Evolutionary conservation across 2,888 invertebrate genomes (phyloP).

Genomic region (Polia nebulosa): DNA sequence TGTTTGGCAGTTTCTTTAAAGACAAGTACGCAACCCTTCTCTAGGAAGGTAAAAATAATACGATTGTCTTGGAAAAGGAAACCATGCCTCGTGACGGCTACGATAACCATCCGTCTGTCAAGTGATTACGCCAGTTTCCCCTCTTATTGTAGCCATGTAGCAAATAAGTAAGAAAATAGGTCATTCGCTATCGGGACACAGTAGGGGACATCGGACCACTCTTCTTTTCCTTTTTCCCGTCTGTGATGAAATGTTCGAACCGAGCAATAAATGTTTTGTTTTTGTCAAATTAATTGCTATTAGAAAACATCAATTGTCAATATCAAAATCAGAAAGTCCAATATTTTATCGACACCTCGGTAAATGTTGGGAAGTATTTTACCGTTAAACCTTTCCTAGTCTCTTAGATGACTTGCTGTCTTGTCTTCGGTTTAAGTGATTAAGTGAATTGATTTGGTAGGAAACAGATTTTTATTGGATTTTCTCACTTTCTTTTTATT

Average conservation of each 20-base stretch:
- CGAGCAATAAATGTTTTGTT: conserved; percentile 11
- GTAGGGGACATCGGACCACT: background rate
- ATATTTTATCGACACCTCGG: conserved; percentile 21
- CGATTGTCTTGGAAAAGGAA: background rate
- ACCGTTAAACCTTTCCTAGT: conserved; percentile 16
- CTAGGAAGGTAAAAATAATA: no score
- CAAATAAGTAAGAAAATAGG: conserved; percentile 10
- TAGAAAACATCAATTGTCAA: conserved; percentile 10
- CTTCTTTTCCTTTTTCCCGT: background rate
- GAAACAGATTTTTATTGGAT: conserved; percentile 5
- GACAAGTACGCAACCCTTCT: no score
- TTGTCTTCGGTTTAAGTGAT: background rate
- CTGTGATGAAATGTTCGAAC: background rate
- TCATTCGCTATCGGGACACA: background rate
- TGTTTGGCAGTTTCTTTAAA: no score
- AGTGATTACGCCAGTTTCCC: background rate
- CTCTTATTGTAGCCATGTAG: conserved; percentile 14
- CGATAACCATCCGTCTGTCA: background rate
- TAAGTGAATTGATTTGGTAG: conserved; percentile 22
- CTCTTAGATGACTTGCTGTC: conserved; percentile 8
- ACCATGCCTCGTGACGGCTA: background rate
- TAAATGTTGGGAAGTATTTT: conserved; percentile 23
- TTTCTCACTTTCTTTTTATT: background rate
- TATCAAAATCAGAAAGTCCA: conserved; percentile 25
- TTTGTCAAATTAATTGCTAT: conserved; percentile 22